These are phyloP conservation scores for Ruditapes philippinarum DNA, from an alignment of 1,140 invertebrate genomes.

Conservation along the genomic window DNA sequence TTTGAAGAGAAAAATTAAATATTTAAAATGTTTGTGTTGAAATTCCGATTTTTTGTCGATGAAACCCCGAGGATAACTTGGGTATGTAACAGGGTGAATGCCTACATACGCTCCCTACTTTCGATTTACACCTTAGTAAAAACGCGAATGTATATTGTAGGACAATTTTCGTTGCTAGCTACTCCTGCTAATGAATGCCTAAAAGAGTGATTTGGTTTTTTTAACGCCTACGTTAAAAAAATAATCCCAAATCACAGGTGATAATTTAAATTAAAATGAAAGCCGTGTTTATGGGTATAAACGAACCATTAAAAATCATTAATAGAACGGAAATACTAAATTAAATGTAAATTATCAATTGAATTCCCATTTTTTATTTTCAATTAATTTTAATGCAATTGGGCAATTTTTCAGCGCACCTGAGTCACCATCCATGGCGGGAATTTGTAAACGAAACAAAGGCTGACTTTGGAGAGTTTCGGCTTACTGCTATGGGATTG, in stretches of 20 bases:
- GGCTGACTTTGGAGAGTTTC: constrained; percentile 88
- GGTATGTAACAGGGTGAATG: no score
- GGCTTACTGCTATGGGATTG: constrained; percentile 89
- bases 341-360: no score
- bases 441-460: constrained; percentile 79
- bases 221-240: constrained; percentile 57
- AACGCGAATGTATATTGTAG: constrained; percentile 69
- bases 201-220: constrained; percentile 58
- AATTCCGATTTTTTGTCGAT: no score
- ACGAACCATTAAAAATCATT: background rate
- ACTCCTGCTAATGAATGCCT: constrained; percentile 75
- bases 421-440: constrained; percentile 66
- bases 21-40: no score
- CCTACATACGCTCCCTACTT: constrained; percentile 29
- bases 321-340: no score
- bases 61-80: no score
- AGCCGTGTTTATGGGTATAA: background rate
- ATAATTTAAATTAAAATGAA: background rate
- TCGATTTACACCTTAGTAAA: constrained; percentile 35
- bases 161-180: constrained; percentile 80
- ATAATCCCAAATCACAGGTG: constrained; percentile 41
- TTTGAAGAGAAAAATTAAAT: no score
- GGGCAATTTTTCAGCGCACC: constrained; percentile 62
- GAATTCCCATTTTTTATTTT: background rate
- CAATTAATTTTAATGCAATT: constrained; percentile 21